Percentiles rank a stretch among this genome's conserved stretches.
phyloP scores from a whole-genome alignment of 2,888 invertebrate species.

The Hirtodrosophila duncani region DNA sequence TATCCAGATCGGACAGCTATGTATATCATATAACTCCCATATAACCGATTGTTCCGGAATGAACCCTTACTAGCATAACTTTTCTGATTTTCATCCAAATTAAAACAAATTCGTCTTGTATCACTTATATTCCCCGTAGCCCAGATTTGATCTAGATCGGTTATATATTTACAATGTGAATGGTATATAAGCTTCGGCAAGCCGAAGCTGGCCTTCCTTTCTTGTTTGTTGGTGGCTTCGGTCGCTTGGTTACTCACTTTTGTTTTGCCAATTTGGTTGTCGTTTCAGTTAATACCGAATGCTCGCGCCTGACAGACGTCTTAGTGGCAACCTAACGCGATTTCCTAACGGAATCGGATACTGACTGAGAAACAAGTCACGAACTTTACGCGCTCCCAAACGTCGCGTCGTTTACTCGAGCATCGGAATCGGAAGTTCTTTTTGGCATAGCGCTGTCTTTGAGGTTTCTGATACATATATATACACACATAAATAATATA shows the following conservation, averaged over 20 bases:
- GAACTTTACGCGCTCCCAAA: conserved; percentile 17
- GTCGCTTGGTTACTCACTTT: conserved; percentile 70
- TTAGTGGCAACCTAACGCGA: conserved; percentile 29
- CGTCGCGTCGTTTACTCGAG: conserved; percentile 22
- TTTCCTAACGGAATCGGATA: conserved; percentile 14
- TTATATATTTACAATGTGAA: too few relatives aligned
- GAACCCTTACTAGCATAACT: too few relatives aligned
- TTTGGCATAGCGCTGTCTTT: conserved; percentile 37
- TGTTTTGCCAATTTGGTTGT: conserved; percentile 65
- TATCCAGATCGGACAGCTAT: neutral
- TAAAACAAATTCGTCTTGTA: too few relatives aligned
- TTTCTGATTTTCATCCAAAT: too few relatives aligned
- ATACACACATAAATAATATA: conserved; percentile 15
- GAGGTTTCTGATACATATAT: conserved; percentile 54
- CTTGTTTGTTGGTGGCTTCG: conserved; percentile 8
- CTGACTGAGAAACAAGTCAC: conserved; percentile 34
- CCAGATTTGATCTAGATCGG: too few relatives aligned
- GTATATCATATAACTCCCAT: too few relatives aligned
- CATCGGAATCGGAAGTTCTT: conserved; percentile 59
- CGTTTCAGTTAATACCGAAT: conserved; percentile 62
- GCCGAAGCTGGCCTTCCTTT: conserved; percentile 2
- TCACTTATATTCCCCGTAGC: too few relatives aligned
- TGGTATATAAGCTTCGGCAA: too few relatives aligned
- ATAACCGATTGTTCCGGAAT: too few relatives aligned
- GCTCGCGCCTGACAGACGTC: conserved; percentile 64